Base-by-base conservation (phyloP, 2,113 vertebrate species). In the Stictonetta naevosa region DNA sequence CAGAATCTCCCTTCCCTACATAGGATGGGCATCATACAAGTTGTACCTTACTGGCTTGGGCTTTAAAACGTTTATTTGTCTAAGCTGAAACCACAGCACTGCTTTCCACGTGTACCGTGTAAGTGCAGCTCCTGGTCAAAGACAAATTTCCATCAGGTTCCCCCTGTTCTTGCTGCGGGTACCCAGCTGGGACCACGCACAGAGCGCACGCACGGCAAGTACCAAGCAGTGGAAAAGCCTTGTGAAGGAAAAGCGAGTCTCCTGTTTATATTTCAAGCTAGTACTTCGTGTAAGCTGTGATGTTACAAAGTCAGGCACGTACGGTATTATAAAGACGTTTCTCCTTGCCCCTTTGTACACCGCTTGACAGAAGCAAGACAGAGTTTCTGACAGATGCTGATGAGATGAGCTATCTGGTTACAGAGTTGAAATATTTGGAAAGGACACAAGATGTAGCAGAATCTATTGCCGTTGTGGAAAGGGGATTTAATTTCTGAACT, bases 401-500 rank as follows among this genome's bases (percentile, higher is more conserved):
- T 92, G 88, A 95, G 93, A 95, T 56, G 60, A 94, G 73, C 68
- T 95, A 93, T 96, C 87, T 82, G 73, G 86, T 96, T 96, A 95
- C 90, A 75, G 88, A 88, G 83, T 42, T 91, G 90, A 94, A 96
- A 84, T 94, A 92, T 90, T 93, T 96, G 92, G 93, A 96, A 96
- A 96, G 86, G 95, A 93, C 93, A 92, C 63, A 83, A 95, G 83
- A 3, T 20, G 93, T 86, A 91, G 50, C 58, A 83, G 80, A 94
- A 86, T 88, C 78, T 96, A 90, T 94, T 95, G 85, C 94, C 90
- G 96, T 84, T 94, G 95, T 81, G 83, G 86, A 82, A 95, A 84
- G 64, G 83, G 77, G 92, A 95, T 96, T 96, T 96, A 90, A 95
- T 97, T 97, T 96, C 95, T 53, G 81, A 95, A 95, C 92, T 88